Base-by-base conservation (phyloP, 2,888 invertebrate species). In the Drosophila anceps region DNA sequence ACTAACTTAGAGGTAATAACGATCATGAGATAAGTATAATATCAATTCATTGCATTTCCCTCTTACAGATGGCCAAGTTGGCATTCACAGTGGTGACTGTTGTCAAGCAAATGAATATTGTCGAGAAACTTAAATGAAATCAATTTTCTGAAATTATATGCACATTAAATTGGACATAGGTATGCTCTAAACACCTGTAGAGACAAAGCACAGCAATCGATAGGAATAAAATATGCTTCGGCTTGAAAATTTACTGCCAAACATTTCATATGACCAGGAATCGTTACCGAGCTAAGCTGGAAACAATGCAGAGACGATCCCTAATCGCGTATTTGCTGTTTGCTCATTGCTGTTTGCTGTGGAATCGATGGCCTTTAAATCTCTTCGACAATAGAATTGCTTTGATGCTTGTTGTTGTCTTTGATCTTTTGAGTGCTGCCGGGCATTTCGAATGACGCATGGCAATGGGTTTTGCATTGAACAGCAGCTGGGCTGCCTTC, bases 281-380 rank as follows among this genome's bases (percentile, higher is more conserved):
- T 74, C 70, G 63, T n/a, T 33, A 53, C 35, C 18, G 9, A 31
- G 24, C 10, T 5, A 12, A n/a, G 27, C 37, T 62, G 59, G 50
- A 51, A 44, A 73, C 77, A 79, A 71, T 65, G 68, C 74, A 50
- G 44, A 60, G 78, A 62, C 73, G 86, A 88, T 88, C 84, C 89
- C 84, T 76, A 76, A 81, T 86, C 82, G 87, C 79, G 76, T 79
- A 86, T 88, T 86, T 83, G 78, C 69, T 46, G 58, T 31, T 58
- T 59, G 44, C 43, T 24, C 20, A 5, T 46, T 46, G 27, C 27
- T 27, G 46, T 3, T 80, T 80, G 77, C 68, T 48, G 20, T 7
- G 24, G 66, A 57, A 69, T 69, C 77, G 65, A 53, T 44, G 71
- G 62, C 35, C 73, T 68, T 59, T 53, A 55, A 68, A 63, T 58